Evolutionary conservation across 2,888 invertebrate species (phyloP).

Genomic region (Cotesia congregata): DNA sequence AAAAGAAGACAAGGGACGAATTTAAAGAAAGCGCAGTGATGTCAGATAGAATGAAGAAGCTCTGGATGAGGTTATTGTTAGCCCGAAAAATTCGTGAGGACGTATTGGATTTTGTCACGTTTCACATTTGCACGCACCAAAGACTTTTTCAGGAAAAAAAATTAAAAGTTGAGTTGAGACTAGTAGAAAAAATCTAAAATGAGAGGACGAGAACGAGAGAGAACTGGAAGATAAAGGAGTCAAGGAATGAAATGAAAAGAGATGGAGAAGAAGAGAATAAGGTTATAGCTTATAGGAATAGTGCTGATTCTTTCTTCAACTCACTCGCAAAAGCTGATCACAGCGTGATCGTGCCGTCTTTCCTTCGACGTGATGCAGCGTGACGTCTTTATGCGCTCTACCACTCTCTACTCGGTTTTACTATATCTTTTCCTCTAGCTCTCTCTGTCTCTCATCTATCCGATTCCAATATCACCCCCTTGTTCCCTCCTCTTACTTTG

Average conservation of each 20-base stretch:
- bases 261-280: constrained; percentile 9
- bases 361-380: constrained; percentile 62
- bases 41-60: constrained; percentile 39
- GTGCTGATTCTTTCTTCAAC: constrained; percentile 44
- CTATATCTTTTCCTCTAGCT: constrained; percentile 30
- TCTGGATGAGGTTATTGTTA: constrained; percentile 62
- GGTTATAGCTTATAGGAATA: constrained; percentile 20
- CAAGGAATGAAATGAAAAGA: neutral
- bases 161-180: neutral
- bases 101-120: constrained; percentile 65
- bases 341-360: constrained; percentile 58
- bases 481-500: neutral
- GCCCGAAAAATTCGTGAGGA: constrained; percentile 49
- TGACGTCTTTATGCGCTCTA: constrained; percentile 55
- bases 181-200: too few species aligned
- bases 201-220: too few species aligned
- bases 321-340: constrained; percentile 55
- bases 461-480: constrained; percentile 24
- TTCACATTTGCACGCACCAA: constrained; percentile 68
- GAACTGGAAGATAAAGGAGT: neutral
- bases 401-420: constrained; percentile 47
- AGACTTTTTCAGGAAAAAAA: constrained; percentile 40
- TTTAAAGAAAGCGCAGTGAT: constrained; percentile 25
- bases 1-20: constrained; percentile 37
- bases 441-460: constrained; percentile 14